Conservation (phyloP, 2,113 vertebrate species). For the Saiga tatarica region DNA sequence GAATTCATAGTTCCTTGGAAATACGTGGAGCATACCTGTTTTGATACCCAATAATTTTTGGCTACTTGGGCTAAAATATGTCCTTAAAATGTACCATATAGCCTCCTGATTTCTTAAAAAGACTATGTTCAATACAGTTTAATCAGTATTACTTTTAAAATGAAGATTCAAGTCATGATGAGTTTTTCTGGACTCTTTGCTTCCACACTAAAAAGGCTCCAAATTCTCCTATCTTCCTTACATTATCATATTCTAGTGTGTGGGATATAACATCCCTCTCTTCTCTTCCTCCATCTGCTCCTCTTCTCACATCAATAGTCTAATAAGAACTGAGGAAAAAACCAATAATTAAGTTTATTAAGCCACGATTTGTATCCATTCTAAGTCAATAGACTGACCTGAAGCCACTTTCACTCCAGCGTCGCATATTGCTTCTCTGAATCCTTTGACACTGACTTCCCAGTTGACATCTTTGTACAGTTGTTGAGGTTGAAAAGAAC, state of each 20-base stretch:
- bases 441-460: neutral
- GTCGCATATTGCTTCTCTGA: neutral
- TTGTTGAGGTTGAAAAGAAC: slow-evolving; percentile 2
- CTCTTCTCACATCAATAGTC: neutral
- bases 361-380: neutral
- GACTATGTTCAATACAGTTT: neutral
- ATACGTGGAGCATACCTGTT: neutral
- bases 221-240: neutral
- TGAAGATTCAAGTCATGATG: neutral
- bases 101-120: neutral
- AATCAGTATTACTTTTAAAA: neutral
- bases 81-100: neutral
- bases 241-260: neutral
- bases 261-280: neutral
- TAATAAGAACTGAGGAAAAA: neutral
- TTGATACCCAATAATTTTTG: neutral
- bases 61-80: neutral
- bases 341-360: neutral
- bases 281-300: neutral
- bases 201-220: neutral
- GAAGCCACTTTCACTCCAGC: neutral
- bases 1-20: neutral
- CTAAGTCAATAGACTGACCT: neutral
- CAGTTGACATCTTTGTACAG: neutral
- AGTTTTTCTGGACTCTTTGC: neutral